Percentiles rank a stretch among this genome's conserved stretches.
Evolutionary conservation across 2,113 vertebrate species (phyloP).

Genomic region (Colossoma macropomum): DNA sequence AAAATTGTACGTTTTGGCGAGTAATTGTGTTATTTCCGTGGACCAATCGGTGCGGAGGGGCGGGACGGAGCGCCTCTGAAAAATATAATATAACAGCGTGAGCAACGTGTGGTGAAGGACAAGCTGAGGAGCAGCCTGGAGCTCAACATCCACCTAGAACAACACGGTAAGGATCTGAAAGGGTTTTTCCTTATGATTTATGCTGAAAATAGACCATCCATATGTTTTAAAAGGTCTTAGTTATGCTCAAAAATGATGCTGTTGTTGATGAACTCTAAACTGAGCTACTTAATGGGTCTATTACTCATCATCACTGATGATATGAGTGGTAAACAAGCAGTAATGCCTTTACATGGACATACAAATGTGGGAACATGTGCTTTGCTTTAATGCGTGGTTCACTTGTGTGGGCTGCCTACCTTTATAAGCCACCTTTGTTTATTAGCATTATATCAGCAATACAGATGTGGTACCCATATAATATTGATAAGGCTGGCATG

Average conservation of each 20-base stretch:
- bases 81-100: slow-evolving; percentile 62
- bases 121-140: slow-evolving; percentile 50
- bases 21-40: background rate
- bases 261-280: background rate
- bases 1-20: background rate
- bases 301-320: background rate
- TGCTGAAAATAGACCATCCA: background rate
- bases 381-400: too few relatives aligned
- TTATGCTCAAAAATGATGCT: background rate
- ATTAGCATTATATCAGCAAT: too few relatives aligned
- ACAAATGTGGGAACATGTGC: background rate
- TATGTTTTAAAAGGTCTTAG: background rate
- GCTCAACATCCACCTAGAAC: slow-evolving; percentile 42
- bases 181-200: background rate
- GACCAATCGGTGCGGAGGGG: slow-evolving; percentile 65
- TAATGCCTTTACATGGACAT: background rate
- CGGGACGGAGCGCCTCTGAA: slow-evolving; percentile 67
- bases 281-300: background rate
- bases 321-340: background rate
- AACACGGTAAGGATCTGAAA: slow-evolving; percentile 66
- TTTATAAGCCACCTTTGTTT: too few relatives aligned
- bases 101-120: slow-evolving; percentile 64
- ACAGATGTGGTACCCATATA: too few relatives aligned
- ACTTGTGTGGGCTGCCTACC: too few relatives aligned
- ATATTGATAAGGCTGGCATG: too few relatives aligned